Base-by-base conservation (phyloP, 2,113 vertebrate species). In the Varanus salvator region DNA sequence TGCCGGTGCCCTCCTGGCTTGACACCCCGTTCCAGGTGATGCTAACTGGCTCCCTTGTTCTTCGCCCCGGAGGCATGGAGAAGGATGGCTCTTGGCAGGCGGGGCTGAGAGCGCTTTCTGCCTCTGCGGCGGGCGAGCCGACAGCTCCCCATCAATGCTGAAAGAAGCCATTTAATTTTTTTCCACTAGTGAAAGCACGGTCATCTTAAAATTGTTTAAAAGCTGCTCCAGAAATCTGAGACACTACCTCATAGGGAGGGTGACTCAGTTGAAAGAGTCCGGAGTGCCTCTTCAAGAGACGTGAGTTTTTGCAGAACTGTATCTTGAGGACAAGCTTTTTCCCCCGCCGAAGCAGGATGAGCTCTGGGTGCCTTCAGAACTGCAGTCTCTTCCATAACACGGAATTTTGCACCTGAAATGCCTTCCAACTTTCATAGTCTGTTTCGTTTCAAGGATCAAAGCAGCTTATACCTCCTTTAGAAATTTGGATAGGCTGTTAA, bases 161-260 rank as follows among this genome's bases (percentile, higher is more conserved):
- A 95, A 96, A 95, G 95, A 92, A 96, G 94, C 94, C 94, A 54
- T 95, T 96, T 95, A 92, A 93, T 69, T 95, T 93, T 94, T 94
- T 91, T 90, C 93, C 93, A 95, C 86, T 95, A 93, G 95, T 92
- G 64, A 80, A 76, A 78, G 78, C n/a, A 48, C 23, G 29, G 68
- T 52, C 76, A 68, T 50, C 21, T 66, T 64, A 52, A 80, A 50
- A 27, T 9, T 92, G 96, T 96, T 97, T 97, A 97, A 97, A 97
- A 97, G 96, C 96, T 94, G 94, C 96, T 97, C 96, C 97, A 97
- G 97, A 94, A 97, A 96, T 97, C 96, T 96, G 96, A 97, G 97
- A 97, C 97, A 96, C 97, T 97, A 97, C 97, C 97, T 97, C 97
- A 97, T 97, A 95, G 97, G 95, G 94, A 95, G 92, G 83, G 93